These are phyloP conservation scores for Agrilus cyanescens DNA, from an alignment of 2,888 invertebrate genomes.

Conservation along the genomic window DNA sequence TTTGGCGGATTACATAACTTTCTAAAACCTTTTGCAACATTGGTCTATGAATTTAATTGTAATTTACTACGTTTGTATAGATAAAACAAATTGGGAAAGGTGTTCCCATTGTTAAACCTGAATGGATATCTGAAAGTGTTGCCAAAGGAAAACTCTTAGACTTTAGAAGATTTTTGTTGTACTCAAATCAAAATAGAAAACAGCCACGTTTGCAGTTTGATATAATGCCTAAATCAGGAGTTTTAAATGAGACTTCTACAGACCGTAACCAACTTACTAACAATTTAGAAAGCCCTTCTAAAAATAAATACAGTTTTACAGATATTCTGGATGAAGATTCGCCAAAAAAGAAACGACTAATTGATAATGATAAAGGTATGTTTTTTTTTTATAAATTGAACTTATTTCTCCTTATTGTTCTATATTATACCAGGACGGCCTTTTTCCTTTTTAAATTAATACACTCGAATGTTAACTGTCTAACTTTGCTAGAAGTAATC, in stretches of 20 bases:
- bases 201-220: conserved; percentile 45
- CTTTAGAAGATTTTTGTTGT: conserved; percentile 62
- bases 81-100: conserved; percentile 45
- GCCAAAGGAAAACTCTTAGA: conserved; percentile 55
- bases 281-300: not conserved
- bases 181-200: conserved; percentile 49
- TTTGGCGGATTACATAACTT: no score
- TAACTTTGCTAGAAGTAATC: no score
- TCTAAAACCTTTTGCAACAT: no score
- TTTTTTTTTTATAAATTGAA: no score
- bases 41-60: not conserved
- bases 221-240: conserved; percentile 17
- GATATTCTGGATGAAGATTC: not conserved
- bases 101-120: conserved; percentile 66
- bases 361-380: no score
- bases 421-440: no score
- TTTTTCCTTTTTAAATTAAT: no score
- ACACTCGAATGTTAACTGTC: no score
- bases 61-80: conserved; percentile 22
- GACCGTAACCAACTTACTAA: no score
- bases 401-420: no score
- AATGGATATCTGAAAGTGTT: conserved; percentile 85
- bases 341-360: no score
- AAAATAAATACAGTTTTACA: not conserved
- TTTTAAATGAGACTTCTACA: not conserved